Evolutionary conservation across 2,888 invertebrate genomes (phyloP).

Genomic region (Oegoconia quadripuncta): DNA sequence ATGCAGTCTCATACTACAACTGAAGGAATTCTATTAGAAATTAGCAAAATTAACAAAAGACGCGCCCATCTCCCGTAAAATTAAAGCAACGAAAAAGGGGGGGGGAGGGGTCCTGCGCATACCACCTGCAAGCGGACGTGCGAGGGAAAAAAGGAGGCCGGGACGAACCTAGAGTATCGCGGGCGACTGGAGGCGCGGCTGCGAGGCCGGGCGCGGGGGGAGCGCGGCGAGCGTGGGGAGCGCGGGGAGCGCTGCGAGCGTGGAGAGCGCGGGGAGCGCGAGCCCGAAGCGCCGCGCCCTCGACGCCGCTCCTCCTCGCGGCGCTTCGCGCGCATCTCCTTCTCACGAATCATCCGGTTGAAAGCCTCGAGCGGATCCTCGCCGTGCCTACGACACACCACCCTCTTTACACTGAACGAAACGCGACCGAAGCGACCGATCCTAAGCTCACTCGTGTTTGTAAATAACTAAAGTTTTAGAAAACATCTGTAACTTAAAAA

Average conservation of each 20-base stretch:
- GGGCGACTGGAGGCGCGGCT: conserved; percentile 55
- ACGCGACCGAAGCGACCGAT: no score
- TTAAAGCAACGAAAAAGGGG: not conserved
- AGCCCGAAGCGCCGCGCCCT: no score
- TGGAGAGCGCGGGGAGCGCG: conserved; percentile 48
- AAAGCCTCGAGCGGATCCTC: conserved; percentile 93
- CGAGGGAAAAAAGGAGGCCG: conserved; percentile 12
- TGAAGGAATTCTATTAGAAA: not conserved
- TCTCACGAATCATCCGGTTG: conserved; percentile 91
- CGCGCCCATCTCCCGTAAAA: no score
- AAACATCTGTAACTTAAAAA: no score
- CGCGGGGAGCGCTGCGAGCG: conserved; percentile 37
- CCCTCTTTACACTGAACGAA: not conserved
- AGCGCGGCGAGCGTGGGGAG: conserved; percentile 33
- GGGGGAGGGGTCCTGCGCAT: no score
- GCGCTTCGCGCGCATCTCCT: conserved; percentile 85
- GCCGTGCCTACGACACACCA: conserved; percentile 76
- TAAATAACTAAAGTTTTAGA: no score
- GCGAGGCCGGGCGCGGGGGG: conserved; percentile 45
- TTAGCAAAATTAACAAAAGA: no score
- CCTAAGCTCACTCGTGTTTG: no score
- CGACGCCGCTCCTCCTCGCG: conserved; percentile 81
- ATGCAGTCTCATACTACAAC: no score
- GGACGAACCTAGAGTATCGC: conserved; percentile 67
- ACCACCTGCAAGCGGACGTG: no score